Percentiles rank a stretch among this genome's conserved stretches.
These are phyloP conservation scores for Brotula barbata DNA, from an alignment of 2,797 vertebrate species.

Conservation along the genomic window DNA sequence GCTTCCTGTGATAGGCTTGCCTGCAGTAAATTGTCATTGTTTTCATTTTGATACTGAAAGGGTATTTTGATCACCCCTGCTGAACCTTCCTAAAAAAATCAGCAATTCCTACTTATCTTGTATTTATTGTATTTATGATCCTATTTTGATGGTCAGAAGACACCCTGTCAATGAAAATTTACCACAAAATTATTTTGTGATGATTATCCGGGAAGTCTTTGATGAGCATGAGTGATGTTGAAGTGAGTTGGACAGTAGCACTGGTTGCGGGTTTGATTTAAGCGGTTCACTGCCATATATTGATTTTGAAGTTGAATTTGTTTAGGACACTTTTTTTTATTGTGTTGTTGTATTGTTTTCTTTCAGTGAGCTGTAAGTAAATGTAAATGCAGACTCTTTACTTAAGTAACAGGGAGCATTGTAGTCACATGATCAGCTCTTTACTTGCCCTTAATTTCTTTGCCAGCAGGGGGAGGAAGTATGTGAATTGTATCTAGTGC, in stretches of 20 bases:
- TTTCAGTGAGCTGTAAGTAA: slow-evolving; percentile 11
- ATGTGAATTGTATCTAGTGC: slow-evolving; percentile 31
- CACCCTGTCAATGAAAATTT: slow-evolving; percentile 20
- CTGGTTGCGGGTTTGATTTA: slow-evolving; percentile 32
- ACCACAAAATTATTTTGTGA: background rate
- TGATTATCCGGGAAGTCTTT: background rate
- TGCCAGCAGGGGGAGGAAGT: slow-evolving; percentile 63
- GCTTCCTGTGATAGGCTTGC: slow-evolving; percentile 15
- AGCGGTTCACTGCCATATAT: slow-evolving; percentile 73
- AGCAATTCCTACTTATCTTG: slow-evolving; percentile 37
- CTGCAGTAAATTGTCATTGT: slow-evolving; percentile 33
- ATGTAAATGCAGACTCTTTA: background rate
- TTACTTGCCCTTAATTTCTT: slow-evolving; percentile 53
- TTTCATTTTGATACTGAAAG: slow-evolving; percentile 16
- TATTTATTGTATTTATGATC: slow-evolving; percentile 73
- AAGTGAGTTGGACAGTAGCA: background rate
- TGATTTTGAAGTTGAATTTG: slow-evolving; percentile 41
- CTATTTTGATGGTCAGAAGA: slow-evolving; percentile 36
- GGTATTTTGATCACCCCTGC: slow-evolving; percentile 1
- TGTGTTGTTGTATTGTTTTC: slow-evolving; percentile 8
- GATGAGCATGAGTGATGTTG: background rate
- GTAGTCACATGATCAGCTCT: slow-evolving; percentile 14
- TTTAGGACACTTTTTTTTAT: slow-evolving; percentile 51
- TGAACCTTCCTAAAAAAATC: slow-evolving; percentile 5
- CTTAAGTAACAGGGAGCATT: background rate